phyloP scores from a whole-genome alignment of 2,888 invertebrate genomes.

The Yponomeuta evonymella region DNA sequence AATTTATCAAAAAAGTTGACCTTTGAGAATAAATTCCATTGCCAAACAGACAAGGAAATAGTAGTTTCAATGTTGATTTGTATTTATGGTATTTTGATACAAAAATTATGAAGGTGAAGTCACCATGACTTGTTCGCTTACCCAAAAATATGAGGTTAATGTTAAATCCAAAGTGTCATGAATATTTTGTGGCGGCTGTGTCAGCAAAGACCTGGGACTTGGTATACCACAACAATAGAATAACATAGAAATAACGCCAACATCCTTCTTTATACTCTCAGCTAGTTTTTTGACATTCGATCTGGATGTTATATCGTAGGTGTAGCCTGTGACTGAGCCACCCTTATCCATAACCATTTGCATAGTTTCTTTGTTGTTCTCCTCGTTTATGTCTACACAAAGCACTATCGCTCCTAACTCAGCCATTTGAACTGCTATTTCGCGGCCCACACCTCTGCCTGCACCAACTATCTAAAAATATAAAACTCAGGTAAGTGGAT shows the following conservation, averaged over 20 bases:
- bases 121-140: conserved; percentile 33
- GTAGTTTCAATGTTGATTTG: too few relatives aligned
- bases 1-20: conserved; percentile 17
- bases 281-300: conserved; percentile 65
- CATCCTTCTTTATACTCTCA: conserved; percentile 59
- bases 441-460: conserved; percentile 80
- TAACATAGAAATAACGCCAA: conserved; percentile 77
- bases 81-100: too few relatives aligned
- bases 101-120: neutral
- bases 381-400: conserved; percentile 79
- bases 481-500: too few relatives aligned
- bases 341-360: conserved; percentile 59
- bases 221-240: conserved; percentile 80
- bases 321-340: conserved; percentile 67
- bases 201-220: conserved; percentile 73
- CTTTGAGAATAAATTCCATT: too few relatives aligned
- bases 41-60: too few relatives aligned
- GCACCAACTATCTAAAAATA: conserved; percentile 79
- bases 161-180: conserved; percentile 75
- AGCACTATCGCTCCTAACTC: conserved; percentile 76
- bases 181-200: conserved; percentile 69
- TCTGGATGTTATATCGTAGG: conserved; percentile 75
- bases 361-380: conserved; percentile 66
- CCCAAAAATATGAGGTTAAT: conserved; percentile 79
- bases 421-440: conserved; percentile 77